Evolutionary conservation across 2,888 invertebrate species (phyloP), one percentile per base, ranked within the genome.

Genomic region (Hemicrepidius hirtus): DNA sequence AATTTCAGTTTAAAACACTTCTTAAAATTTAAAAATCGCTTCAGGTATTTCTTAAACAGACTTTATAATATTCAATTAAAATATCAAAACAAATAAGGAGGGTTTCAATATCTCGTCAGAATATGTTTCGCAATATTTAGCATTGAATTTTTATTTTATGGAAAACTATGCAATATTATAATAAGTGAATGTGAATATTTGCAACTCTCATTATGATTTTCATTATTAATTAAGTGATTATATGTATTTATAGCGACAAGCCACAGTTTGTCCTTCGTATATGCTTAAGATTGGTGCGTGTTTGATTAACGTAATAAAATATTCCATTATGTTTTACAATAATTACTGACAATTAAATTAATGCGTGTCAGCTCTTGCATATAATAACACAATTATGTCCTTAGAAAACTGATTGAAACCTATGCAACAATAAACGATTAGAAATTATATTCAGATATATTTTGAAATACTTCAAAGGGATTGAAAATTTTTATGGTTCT

Each of bases 251-350:
- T 41, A 13, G 40, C 3, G 9, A 32, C 5, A 1, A 32, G 32
- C 7, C 3, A 9, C 32, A 32, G n/a, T 32, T 32, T 32, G 32
- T 32, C 32, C 32, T 32, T 32, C 32, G 32, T 9, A 6, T 1
- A 40, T 13, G 40, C 13, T n/a, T 40, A 40, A 13, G 46, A 46
- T 16, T 16, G 13, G 46, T 46, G 46, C 28, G 53, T 53, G 53
- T 28, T 53, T 28, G 28, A 32, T 32, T 20, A 37, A 40, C 4
- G 3, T 57, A 57, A 1, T 16, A 37, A 57, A 37, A 20, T 37
- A 37, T 57, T 57, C 20, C 37, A 57, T 57, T 57, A 57, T 37
- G 57, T 40, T 57, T 18, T 32, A 21, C 18, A 13, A 57, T 57
- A 57, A 57, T 57, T 57, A 20, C 13, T 28, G 2, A 16, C n/a